phyloP scores from a whole-genome alignment of 1,140 invertebrate species.

The Araneus ventricosus region DNA sequence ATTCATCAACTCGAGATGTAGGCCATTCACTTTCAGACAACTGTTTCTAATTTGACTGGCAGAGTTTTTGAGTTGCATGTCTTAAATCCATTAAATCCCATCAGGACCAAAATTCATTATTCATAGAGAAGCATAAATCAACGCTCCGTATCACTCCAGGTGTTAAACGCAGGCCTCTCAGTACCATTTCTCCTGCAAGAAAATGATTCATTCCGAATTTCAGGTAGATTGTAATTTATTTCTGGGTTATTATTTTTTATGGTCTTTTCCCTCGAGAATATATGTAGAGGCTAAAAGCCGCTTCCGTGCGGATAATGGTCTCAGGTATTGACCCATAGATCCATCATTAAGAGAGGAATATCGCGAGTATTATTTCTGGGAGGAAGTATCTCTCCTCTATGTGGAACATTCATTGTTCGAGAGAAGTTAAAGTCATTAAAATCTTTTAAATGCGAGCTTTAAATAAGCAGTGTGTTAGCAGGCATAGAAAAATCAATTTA shows the following conservation, averaged over 20 bases:
- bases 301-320: conserved; percentile 35
- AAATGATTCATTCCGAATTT: conserved; percentile 8
- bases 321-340: conserved; percentile 1
- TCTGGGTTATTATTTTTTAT: conserved; percentile 31
- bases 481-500: neutral
- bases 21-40: neutral
- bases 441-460: neutral
- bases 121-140: conserved; percentile 62
- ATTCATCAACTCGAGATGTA: neutral
- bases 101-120: conserved; percentile 54
- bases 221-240: conserved; percentile 44
- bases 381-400: neutral
- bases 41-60: neutral
- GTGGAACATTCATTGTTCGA: neutral
- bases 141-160: neutral
- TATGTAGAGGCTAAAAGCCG: neutral
- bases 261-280: neutral
- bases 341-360: neutral
- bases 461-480: neutral
- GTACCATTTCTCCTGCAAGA: neutral
- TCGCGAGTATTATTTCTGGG: neutral
- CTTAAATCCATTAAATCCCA: conserved; percentile 53
- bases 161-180: conserved; percentile 49
- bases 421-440: neutral
- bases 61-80: conserved; percentile 36